Base-by-base conservation (phyloP, 2,113 vertebrate genomes). In the Lathamus discolor region DNA sequence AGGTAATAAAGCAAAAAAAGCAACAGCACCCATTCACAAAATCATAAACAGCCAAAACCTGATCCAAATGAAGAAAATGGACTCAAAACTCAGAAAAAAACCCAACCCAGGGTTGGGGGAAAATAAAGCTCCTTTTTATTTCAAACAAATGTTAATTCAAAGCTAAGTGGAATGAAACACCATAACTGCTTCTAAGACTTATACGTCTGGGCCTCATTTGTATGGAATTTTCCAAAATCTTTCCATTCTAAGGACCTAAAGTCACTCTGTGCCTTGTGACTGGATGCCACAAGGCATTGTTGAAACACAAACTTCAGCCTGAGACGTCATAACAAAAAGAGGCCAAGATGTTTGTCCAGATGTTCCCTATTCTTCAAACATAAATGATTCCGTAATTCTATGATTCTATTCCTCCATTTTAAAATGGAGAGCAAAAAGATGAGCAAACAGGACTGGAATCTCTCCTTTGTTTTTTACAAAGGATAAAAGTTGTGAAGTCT, bases 91-190 rank as follows among this genome's bases (percentile, higher is more conserved):
- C 14, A 83, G 16, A 8, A 66, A 27, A 31, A 78, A 54, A 14
- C 17, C 8, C 4, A 75, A 28, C 63, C 1, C 24, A 55, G 18
- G 4, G 8, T 44, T 86, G 7, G 24, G 27, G 44, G 1, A 59
- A 91, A 92, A 76, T 66, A 76, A 96, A 72, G 28, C 64, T 86
- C 25, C 12, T 68, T 90, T 93, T 86, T 86, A 84, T 95, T 96
- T 92, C 77, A 91, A 93, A 96, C 77, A 95, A 96, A 96, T 82
- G 86, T 68, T 91, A 93, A 95, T 93, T 95, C 91, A 92, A 93
- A 95, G 66, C 69, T 92, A 78, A 97, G 20, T 92, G 83, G 89
- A 86, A 97, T 95, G 64, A 88, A 96, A 81, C 51, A 68, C 59
- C 43, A 91, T 92, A 93, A 93, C 86, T 96, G 11, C 55, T 75